Evolutionary conservation across 2,888 invertebrate species (phyloP).

Genomic region (Cheilosia impressa): DNA sequence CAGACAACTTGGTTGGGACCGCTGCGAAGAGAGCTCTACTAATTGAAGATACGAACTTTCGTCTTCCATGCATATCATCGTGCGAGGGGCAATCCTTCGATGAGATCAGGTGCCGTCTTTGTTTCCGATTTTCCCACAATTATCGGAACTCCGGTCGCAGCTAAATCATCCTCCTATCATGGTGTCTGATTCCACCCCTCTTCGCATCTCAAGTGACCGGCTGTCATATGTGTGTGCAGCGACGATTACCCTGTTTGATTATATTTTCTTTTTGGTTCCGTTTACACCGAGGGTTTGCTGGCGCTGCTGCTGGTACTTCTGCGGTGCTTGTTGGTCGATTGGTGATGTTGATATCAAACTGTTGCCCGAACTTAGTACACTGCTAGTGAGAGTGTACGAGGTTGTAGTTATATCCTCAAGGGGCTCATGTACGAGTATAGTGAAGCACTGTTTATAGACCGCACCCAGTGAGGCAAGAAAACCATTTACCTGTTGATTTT

Average conservation of each 20-base stretch:
- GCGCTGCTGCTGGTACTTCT: not conserved
- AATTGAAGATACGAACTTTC: constrained; percentile 49
- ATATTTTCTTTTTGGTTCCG: constrained; percentile 18
- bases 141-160: constrained; percentile 38
- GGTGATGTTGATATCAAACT: constrained; percentile 56
- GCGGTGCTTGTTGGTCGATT: constrained; percentile 38
- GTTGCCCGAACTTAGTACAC: constrained; percentile 44
- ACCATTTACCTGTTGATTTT: constrained; percentile 67
- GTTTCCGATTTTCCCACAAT: constrained; percentile 68
- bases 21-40: constrained; percentile 7
- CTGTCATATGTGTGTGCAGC: constrained; percentile 68
- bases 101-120: constrained; percentile 57
- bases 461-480: constrained; percentile 11
- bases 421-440: constrained; percentile 1
- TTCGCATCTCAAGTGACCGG: constrained; percentile 30
- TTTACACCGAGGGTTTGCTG: constrained; percentile 48
- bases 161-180: constrained; percentile 11
- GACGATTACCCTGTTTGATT: constrained; percentile 53
- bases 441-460: constrained; percentile 23
- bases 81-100: constrained; percentile 16
- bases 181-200: constrained; percentile 62
- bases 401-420: constrained; percentile 23
- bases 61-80: constrained; percentile 50
- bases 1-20: not conserved
- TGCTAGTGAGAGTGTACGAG: not conserved